Conservation (phyloP, 2,888 invertebrate species). For the Branchellion lobata region DNA sequence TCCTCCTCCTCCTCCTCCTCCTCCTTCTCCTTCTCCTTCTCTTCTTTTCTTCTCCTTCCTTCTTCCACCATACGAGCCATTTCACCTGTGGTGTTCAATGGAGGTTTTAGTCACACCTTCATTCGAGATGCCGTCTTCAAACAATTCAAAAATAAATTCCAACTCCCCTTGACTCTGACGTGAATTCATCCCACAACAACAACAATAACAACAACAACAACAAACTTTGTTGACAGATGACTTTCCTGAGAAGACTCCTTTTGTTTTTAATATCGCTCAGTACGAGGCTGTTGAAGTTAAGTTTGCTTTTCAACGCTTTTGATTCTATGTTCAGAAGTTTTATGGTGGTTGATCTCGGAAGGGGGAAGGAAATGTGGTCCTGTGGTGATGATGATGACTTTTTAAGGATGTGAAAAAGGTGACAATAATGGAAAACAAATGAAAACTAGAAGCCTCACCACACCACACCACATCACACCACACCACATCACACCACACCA, state of each 20-base stretch:
- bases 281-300: background rate
- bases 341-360: background rate
- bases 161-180: no score
- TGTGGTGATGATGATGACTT: background rate
- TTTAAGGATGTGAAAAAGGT: no score
- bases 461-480: background rate
- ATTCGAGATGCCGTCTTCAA: no score
- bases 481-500: background rate
- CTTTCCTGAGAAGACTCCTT: background rate
- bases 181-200: no score
- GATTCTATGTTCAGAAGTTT: conserved; percentile 2
- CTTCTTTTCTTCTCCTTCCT: background rate
- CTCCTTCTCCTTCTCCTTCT: background rate
- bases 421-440: no score
- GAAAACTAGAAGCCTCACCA: no score
- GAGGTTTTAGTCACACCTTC: no score
- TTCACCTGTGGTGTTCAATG: no score
- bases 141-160: no score
- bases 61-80: no score
- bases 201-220: no score
- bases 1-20: background rate
- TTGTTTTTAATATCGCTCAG: background rate
- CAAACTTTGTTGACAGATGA: background rate
- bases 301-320: background rate
- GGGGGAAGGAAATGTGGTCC: background rate